Percentiles rank a stretch among this genome's conserved stretches.
Conservation (phyloP, 2,797 vertebrate genomes). For the Sphaeramia orbicularis region DNA sequence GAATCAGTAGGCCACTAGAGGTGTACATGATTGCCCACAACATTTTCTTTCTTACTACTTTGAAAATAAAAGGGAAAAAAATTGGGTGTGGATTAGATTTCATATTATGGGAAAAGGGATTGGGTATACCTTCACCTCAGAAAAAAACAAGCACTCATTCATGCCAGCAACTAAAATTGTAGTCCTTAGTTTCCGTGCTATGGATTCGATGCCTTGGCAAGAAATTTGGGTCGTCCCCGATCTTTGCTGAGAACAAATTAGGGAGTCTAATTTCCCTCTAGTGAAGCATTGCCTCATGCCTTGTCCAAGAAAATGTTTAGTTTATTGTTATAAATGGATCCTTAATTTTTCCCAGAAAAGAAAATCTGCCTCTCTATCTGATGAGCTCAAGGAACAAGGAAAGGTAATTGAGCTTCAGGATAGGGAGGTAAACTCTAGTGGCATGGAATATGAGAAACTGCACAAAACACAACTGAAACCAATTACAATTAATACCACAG, state of each 20-base stretch:
- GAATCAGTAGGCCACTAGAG: conserved; percentile 29
- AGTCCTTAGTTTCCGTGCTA: conserved; percentile 49
- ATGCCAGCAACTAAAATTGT: conserved; percentile 44
- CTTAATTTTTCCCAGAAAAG: conserved; percentile 60
- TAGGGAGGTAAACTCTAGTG: conserved; percentile 29
- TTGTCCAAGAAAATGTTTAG: conserved; percentile 59
- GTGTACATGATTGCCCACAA: conserved; percentile 34
- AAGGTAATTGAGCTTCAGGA: conserved; percentile 43
- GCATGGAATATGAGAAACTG: conserved; percentile 45
- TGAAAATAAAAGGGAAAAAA: conserved; percentile 23
- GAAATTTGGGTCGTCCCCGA: conserved; percentile 35
- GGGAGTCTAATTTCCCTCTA: conserved; percentile 51
- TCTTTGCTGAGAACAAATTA: conserved; percentile 65
- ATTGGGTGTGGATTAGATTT: conserved; percentile 46
- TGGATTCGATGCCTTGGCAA: conserved; percentile 47
- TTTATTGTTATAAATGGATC: conserved; percentile 67
- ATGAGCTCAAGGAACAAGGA: conserved; percentile 47
- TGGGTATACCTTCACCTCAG: conserved; percentile 33
- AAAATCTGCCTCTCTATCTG: conserved; percentile 46
- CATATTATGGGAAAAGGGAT: conserved; percentile 27
- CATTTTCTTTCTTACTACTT: conserved; percentile 41
- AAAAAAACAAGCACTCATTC: conserved; percentile 43
- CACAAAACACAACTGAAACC: conserved; percentile 49
- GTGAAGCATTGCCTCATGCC: conserved; percentile 52
- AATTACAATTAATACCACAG: conserved; percentile 44